These are phyloP conservation scores for Alentia gelatinosa DNA, from an alignment of 2,888 invertebrate genomes.

Conservation along the genomic window DNA sequence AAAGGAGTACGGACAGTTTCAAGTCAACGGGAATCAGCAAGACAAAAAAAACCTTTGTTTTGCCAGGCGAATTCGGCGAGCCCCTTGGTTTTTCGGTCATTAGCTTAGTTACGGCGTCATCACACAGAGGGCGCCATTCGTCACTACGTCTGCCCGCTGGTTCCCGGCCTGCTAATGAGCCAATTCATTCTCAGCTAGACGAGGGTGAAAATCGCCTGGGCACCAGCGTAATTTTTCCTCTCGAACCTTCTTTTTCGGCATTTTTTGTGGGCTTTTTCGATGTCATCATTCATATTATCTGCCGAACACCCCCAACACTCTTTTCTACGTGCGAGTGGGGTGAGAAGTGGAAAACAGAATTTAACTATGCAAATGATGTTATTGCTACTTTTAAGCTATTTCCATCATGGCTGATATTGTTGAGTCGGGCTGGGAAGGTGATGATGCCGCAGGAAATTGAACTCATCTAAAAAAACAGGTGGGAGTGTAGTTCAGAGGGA, in stretches of 20 bases:
- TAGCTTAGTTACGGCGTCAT: slow-evolving; percentile 48
- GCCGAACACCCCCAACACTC: background rate
- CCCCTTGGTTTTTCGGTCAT: background rate
- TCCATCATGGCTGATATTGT: background rate
- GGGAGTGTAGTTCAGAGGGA: background rate
- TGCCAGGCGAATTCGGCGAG: background rate
- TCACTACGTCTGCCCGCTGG: background rate
- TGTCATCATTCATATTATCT: background rate
- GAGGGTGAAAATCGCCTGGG: background rate
- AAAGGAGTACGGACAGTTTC: background rate
- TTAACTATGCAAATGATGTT: slow-evolving; percentile 1
- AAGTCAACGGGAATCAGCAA: background rate
- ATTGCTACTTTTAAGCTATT: background rate
- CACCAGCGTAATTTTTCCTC: background rate
- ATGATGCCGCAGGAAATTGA: background rate
- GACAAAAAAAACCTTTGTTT: slow-evolving; percentile 4
- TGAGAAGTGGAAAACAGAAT: background rate
- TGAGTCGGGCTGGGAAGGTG: background rate
- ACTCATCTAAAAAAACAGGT: background rate
- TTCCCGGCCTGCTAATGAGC: slow-evolving; percentile 32
- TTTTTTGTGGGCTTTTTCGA: background rate
- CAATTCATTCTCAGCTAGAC: slow-evolving; percentile 42
- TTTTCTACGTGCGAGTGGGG: too few species aligned
- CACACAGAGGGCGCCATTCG: slow-evolving; percentile 47
- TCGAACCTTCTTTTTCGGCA: background rate